Conservation (phyloP, 2,888 invertebrate genomes). For the Lasius platythorax region DNA sequence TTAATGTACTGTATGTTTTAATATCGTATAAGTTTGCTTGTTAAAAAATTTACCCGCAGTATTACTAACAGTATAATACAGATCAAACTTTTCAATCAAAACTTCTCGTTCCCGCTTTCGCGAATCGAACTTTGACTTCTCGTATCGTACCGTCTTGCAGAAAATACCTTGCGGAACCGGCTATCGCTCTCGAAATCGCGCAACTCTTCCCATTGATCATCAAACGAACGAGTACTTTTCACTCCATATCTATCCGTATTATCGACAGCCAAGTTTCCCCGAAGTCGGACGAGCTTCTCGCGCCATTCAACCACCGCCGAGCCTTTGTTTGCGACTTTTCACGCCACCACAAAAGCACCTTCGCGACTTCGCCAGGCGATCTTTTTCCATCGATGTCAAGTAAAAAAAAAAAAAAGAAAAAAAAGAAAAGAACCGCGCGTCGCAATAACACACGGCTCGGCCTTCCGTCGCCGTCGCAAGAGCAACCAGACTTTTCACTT, state of each 20-base stretch:
- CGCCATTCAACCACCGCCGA: constrained; percentile 17
- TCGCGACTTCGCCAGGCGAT: background rate
- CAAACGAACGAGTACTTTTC: constrained; percentile 37
- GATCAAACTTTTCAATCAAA: constrained; percentile 26
- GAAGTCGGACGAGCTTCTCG: background rate
- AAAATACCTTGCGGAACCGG: background rate
- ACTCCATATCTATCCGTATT: constrained; percentile 24
- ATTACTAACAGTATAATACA: background rate
- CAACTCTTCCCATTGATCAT: constrained; percentile 38
- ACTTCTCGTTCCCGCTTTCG: constrained; percentile 13
- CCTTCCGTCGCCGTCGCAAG: background rate
- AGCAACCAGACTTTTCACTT: constrained; percentile 9
- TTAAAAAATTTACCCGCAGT: background rate
- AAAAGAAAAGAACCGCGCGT: background rate
- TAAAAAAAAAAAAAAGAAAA: background rate
- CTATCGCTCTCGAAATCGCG: background rate
- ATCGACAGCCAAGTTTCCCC: constrained; percentile 40
- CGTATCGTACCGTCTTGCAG: background rate
- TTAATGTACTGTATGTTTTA: too few species aligned
- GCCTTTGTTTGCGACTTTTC: constrained; percentile 34
- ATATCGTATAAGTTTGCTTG: background rate
- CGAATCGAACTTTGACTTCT: background rate
- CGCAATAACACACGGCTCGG: background rate
- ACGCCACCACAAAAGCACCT: background rate
- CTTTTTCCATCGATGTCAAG: background rate